Base-by-base conservation (phyloP, 2,888 invertebrate species). In the Anarsia innoxiella region DNA sequence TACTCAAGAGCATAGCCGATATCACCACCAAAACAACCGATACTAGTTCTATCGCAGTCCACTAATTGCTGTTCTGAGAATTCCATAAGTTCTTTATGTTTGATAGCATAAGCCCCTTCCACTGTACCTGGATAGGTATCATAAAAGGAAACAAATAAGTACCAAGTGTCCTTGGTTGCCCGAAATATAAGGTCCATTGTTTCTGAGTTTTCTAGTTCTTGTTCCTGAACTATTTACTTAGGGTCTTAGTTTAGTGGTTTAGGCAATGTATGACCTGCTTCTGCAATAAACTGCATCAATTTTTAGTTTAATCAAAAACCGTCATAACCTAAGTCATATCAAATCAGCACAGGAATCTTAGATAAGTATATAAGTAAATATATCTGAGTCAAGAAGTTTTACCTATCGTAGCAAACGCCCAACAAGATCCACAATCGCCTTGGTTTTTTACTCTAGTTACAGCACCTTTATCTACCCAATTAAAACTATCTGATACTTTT, bases 341-440 rank as follows among this genome's bases (percentile, higher is more conserved):
- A n/a, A n/a, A n/a, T n/a, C n/a, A n/a, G n/a, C n/a, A n/a, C n/a
- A n/a, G n/a, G n/a, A n/a, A n/a, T n/a, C n/a, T n/a, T n/a, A 19
- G 8, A 19, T 19, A 19, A 19, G 8, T 19, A 19, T 5, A 19
- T 19, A 19, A 19, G 8, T 19, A 19, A 19, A 19, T 19, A 19
- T 5, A 19, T 19, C 3, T 5, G 19, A 19, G n/a, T n/a, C 11
- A 27, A n/a, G n/a, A 29, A 13, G 12, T 1, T 13, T 12, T 16
- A 30, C 30, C 30, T 30, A 16, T 30, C 1, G 30, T 30, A n/a
- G 9, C 2, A 10, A 30, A 30, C n/a, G 30, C 30, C 15, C 16
- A 30, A 10, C 30, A 30, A 10, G 30, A 30, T 16, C 16, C 16
- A 5, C 30, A 30, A 2, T 2, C 3, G n/a, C 16, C 16, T 16